Conservation (phyloP, 2,797 vertebrate species). For the Australoheros facetus region DNA sequence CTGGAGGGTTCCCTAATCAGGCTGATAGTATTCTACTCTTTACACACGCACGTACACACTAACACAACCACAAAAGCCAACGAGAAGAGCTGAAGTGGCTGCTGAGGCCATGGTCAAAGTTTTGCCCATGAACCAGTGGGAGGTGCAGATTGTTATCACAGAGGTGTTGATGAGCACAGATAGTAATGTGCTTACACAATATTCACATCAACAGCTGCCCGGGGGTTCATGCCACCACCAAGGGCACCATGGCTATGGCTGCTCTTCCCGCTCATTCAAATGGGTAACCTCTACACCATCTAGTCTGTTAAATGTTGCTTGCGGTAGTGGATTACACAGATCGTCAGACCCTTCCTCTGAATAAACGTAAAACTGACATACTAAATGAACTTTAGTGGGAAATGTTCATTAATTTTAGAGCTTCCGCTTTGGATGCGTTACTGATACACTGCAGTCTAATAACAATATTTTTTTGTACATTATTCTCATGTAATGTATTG, state of each 20-base stretch:
- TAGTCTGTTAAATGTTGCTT: background rate
- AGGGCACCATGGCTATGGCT: background rate
- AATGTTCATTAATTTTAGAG: background rate
- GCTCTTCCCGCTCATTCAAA: background rate
- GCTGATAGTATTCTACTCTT: constrained; percentile 54
- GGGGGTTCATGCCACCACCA: rapidly evolving
- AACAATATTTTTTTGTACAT: too few relatives aligned
- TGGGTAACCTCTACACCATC: background rate
- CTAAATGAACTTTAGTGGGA: background rate
- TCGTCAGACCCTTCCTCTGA: background rate
- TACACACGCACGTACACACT: constrained; percentile 15
- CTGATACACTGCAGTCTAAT: rapidly evolving
- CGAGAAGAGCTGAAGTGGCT: constrained; percentile 11
- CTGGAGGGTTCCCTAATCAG: constrained; percentile 67
- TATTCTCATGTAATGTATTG: too few relatives aligned
- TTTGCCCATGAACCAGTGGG: background rate
- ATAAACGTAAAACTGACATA: background rate
- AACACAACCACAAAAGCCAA: constrained; percentile 27
- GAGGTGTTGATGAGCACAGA: background rate
- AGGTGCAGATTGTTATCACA: background rate
- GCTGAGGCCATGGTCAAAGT: constrained; percentile 51
- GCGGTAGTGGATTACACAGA: background rate
- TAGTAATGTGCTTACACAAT: background rate
- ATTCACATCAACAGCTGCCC: background rate
- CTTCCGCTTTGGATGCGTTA: background rate